These are phyloP conservation scores for Caenorhabditis plicata DNA, from an alignment of 2,888 invertebrate genomes.

Conservation along the genomic window DNA sequence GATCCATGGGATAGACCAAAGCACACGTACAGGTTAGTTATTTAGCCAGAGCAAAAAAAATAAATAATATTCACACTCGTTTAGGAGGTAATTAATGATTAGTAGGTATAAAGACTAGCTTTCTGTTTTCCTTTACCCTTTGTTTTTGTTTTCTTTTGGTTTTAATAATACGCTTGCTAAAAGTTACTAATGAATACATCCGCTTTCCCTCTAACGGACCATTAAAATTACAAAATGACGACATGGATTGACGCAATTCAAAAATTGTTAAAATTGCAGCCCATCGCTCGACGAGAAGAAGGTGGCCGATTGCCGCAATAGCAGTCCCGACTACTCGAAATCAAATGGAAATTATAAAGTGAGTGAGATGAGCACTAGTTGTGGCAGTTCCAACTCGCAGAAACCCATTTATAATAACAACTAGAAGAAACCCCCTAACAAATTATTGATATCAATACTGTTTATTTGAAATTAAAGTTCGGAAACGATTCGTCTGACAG, in stretches of 20 bases:
- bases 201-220: background rate
- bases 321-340: slow-evolving; percentile 34
- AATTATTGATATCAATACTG: too few relatives aligned
- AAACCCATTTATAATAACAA: background rate
- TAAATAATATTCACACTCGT: too few relatives aligned
- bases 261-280: slow-evolving; percentile 6
- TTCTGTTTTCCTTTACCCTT: background rate
- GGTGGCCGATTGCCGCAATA: slow-evolving; percentile 35
- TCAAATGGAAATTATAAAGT: slow-evolving; percentile 43
- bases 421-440: too few relatives aligned
- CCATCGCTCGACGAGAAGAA: slow-evolving; percentile 42
- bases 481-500: slow-evolving; percentile 35
- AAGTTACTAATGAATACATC: background rate
- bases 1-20: slow-evolving; percentile 55
- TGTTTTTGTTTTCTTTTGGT: background rate
- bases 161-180: background rate
- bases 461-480: too few relatives aligned
- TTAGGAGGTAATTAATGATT: too few relatives aligned
- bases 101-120: too few relatives aligned
- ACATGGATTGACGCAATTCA: background rate
- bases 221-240: background rate
- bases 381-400: background rate
- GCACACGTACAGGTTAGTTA: slow-evolving; percentile 36
- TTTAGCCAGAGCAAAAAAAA: too few relatives aligned
- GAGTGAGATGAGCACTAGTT: background rate